phyloP scores from a whole-genome alignment of 2,888 invertebrate species.

The Lasioglossum oenotherae region DNA sequence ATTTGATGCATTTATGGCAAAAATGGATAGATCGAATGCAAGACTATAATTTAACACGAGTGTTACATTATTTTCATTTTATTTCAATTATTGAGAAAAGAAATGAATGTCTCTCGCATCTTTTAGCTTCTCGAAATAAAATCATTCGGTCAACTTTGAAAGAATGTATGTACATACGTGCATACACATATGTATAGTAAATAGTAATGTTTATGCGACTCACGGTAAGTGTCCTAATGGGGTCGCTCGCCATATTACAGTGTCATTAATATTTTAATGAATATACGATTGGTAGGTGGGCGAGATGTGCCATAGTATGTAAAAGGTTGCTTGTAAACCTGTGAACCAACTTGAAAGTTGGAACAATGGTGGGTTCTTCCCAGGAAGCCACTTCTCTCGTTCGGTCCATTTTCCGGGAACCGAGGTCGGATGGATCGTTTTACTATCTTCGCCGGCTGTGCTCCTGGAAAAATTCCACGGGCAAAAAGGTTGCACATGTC shows the following conservation, averaged over 20 bases:
- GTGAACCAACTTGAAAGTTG: not conserved
- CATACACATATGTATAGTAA: not conserved
- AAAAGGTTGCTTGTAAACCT: not conserved
- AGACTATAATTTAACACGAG: too few species aligned
- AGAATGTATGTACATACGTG: not conserved
- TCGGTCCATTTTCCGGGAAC: conserved; percentile 57
- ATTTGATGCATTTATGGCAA: too few species aligned
- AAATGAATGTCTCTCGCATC: too few species aligned
- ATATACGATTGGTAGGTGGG: conserved; percentile 25
- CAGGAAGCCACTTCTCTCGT: conserved; percentile 56
- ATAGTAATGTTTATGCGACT: not conserved
- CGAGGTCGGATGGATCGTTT: conserved; percentile 51
- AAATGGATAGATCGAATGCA: too few species aligned
- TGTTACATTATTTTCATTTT: too few species aligned
- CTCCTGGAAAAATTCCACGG: conserved; percentile 34
- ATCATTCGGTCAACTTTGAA: not conserved
- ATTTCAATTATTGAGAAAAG: too few species aligned
- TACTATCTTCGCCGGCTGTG: conserved; percentile 21
- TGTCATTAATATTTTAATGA: conserved; percentile 1
- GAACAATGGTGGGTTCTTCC: conserved; percentile 61
- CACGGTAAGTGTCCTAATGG: not conserved
- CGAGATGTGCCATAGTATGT: not conserved
- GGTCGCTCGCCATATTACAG: not conserved
- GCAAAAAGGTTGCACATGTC: conserved; percentile 17
- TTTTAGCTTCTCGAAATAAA: not conserved